A percentile compares a stretch with the other conserved stretches of the same genome.
These are phyloP conservation scores for Heliconius erato DNA, from an alignment of 2,888 invertebrate genomes.

Conservation along the genomic window DNA sequence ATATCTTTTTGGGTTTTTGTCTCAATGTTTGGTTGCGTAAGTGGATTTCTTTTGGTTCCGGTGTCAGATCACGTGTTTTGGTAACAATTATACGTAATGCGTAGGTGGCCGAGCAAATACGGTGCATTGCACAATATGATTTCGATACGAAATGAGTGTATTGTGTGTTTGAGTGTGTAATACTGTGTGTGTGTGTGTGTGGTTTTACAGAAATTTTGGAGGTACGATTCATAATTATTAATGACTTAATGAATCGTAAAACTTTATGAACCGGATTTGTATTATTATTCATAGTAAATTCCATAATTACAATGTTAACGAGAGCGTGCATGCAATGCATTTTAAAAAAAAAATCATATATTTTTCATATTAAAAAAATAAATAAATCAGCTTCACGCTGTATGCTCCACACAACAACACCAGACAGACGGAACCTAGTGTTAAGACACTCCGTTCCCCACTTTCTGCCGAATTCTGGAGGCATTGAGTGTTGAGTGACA, in stretches of 20 bases:
- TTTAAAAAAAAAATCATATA: no score
- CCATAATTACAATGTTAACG: neutral
- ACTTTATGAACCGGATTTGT: neutral
- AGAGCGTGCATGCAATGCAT: no score
- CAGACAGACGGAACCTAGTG: no score
- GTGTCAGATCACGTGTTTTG: conserved; percentile 41
- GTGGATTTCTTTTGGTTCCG: conserved; percentile 37
- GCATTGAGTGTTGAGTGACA: no score
- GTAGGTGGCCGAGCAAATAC: conserved; percentile 33
- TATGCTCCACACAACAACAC: no score
- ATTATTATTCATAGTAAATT: neutral
- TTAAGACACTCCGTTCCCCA: no score
- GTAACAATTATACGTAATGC: conserved; percentile 40
- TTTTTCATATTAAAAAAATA: neutral
- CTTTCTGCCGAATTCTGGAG: no score
- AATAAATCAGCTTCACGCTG: no score
- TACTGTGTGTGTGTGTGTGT: neutral
- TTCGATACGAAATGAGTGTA: conserved; percentile 6
- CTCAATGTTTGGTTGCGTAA: conserved; percentile 41
- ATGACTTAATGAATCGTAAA: neutral
- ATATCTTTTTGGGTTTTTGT: conserved; percentile 6
- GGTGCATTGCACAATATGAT: conserved; percentile 32
- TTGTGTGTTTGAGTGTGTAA: neutral
- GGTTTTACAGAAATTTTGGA: neutral
- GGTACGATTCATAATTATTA: neutral